A percentile compares a stretch with the other conserved stretches of the same genome.
These are phyloP conservation scores for Deroplatys truncata DNA, from an alignment of 2,888 invertebrate genomes.

Conservation along the genomic window DNA sequence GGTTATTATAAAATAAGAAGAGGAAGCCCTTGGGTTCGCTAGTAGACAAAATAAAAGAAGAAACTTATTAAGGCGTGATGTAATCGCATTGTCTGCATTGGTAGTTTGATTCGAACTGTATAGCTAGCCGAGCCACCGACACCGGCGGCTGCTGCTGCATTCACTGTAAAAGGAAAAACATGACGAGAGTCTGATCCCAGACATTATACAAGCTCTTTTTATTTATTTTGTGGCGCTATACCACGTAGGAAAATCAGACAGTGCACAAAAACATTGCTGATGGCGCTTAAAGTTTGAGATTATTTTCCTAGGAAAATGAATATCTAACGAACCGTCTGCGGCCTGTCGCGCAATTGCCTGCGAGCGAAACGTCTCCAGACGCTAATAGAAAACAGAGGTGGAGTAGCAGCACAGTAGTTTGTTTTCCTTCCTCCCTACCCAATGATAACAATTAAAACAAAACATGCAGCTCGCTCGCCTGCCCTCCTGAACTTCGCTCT, in stretches of 20 bases:
- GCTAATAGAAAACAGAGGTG: background rate
- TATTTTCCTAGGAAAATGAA: slow-evolving; percentile 5
- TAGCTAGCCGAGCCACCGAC: background rate
- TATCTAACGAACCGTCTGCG: background rate
- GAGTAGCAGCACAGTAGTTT: background rate
- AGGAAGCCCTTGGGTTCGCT: background rate
- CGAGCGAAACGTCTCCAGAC: background rate
- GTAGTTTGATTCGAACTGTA: background rate
- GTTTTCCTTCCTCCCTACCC: background rate
- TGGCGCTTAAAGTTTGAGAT: background rate
- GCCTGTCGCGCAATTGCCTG: background rate
- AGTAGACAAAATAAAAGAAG: background rate
- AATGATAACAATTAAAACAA: background rate
- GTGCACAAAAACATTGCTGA: background rate
- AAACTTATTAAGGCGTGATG: background rate
- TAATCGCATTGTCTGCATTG: background rate
- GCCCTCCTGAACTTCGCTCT: background rate
- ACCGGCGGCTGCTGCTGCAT: background rate
- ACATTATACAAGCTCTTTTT: background rate
- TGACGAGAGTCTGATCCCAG: background rate
- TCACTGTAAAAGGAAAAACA: background rate
- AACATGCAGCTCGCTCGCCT: background rate
- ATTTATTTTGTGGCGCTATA: background rate
- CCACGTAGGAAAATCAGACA: background rate
- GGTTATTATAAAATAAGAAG: background rate